Evolutionary conservation across 35 echinoderm and acorn worm species (phyloP), one percentile per base, ranked within the genome.

Genomic region (Patiria miniata): DNA sequence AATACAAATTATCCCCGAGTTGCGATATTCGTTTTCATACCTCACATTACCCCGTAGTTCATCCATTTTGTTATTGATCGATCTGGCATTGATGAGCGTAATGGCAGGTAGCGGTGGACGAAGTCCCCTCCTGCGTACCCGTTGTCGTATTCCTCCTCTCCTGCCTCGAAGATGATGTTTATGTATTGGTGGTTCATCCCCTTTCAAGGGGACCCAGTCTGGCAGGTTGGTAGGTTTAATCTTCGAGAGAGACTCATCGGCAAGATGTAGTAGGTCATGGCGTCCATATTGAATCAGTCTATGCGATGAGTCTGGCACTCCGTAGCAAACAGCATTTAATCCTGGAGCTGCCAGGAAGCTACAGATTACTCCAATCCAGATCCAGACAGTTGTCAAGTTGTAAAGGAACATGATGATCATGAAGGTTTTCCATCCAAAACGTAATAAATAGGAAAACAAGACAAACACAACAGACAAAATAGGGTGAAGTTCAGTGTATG

Each of bases 41-140:
- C 56, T 89, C 53, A 88, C 60, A 60, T 59, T 88, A 53, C 54
- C 85, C 47, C 61, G 51, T 21, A 93, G 57, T 83, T 93, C 85
- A 40, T 93, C 80, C 78, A 93, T 83, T 68, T 93, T 93, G 53
- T 88, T 83, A 16, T 5, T 16, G 21, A 93, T 37, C 7, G 91
- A 87, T 68, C 76, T 87, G 15, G 87, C 91, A 54, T 88, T 93
- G 23, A 84, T 85, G 54, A 93, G 86, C 51, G 59, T 93, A 15
- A 92, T 82, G 12, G 90, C 32, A 14, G 91, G 91, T 9, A 93
- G 30, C n/a, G 55, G 85, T 14, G 85, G 85, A 40, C 51, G 53
- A 23, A 60, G 39, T 8, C 85, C 69, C 32, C 79, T 73, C 1
- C 5, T 50, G 12, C 37, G 55, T 21, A 93, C 40, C 36, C 58